Conservation (phyloP, 2,888 invertebrate species). For the Tuta absoluta region DNA sequence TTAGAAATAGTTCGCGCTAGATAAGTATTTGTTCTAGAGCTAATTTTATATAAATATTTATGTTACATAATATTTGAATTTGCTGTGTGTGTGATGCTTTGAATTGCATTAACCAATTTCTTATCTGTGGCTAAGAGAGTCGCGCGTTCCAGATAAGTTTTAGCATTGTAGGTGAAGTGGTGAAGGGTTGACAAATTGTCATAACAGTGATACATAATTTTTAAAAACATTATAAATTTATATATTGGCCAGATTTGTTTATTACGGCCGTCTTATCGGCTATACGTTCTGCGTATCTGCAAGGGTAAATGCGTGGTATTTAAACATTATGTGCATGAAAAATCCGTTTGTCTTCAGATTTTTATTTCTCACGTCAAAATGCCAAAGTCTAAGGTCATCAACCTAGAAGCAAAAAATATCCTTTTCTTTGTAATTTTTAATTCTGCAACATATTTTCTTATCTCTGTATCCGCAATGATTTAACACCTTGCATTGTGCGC, state of each 20-base stretch:
- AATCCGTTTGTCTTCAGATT: background rate
- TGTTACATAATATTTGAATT: background rate
- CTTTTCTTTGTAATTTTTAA: background rate
- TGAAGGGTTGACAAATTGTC: too few relatives aligned
- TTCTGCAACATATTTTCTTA: slow-evolving; percentile 24
- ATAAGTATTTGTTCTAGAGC: background rate
- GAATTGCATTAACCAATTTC: background rate
- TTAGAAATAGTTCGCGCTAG: background rate
- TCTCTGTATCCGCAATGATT: slow-evolving; percentile 34
- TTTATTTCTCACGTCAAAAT: background rate
- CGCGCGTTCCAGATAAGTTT: too few relatives aligned
- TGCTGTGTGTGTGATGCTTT: background rate
- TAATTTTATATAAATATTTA: background rate
- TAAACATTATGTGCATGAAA: too few relatives aligned
- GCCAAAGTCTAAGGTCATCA: background rate
- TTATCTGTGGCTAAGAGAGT: too few relatives aligned
- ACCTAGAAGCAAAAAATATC: background rate
- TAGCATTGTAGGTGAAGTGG: too few relatives aligned
- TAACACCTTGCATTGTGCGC: slow-evolving; percentile 32
- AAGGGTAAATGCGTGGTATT: too few relatives aligned
- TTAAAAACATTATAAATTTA: too few relatives aligned
- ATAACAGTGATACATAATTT: too few relatives aligned
- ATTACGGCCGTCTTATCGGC: too few relatives aligned
- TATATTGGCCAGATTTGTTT: too few relatives aligned
- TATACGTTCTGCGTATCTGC: too few relatives aligned